Evolutionary conservation across 2,888 invertebrate species (phyloP), one percentile per base, ranked within the genome.

Genomic region (Drosophila aldrichi): DNA sequence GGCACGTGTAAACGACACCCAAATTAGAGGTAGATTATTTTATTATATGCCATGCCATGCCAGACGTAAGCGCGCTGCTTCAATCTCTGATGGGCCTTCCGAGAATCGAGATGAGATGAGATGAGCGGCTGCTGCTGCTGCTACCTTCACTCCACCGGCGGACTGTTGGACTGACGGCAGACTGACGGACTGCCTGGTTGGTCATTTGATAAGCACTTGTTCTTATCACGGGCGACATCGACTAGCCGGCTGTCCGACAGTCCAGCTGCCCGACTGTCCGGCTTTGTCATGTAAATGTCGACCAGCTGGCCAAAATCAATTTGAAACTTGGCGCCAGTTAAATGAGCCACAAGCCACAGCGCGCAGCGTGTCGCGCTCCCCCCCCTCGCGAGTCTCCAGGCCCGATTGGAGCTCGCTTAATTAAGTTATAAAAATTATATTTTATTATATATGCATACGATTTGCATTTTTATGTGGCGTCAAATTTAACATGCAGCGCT

Each of bases 21-120:
- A 90, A 90, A 91, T 91, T 91, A 91, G 87, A 81, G 82, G 78
- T 71, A 85, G 86, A 91, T 91, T 90, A 91, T 91, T 91, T 91
- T 86, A 91, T 91, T 90, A 82, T 56, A 70, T 74, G 64, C n/a
- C 67, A 70, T 74, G 64, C n/a, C 67, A 66, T 67, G 74, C 72
- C 74, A 68, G 67, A 16, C 55, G 62, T 48, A 52, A 22, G 43
- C 29, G 51, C 63, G n/a, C 49, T 29, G 52, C 61, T 55, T 48
- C 68, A 67, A 79, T 63, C 71, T 56, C 74, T 65, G 74, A 82
- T 83, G 78, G 22, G 54, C 32, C 48, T 82, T 82, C 81, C 84
- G 44, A 81, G 81, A 87, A 82, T n/a, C 67, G 38, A 63, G 49
- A 32, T 64, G 57, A 63, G 70, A 64, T 12, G 29, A 16, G 54